Evolutionary conservation across 2,113 vertebrate species (phyloP).

Genomic region (Nannospalax galili): DNA sequence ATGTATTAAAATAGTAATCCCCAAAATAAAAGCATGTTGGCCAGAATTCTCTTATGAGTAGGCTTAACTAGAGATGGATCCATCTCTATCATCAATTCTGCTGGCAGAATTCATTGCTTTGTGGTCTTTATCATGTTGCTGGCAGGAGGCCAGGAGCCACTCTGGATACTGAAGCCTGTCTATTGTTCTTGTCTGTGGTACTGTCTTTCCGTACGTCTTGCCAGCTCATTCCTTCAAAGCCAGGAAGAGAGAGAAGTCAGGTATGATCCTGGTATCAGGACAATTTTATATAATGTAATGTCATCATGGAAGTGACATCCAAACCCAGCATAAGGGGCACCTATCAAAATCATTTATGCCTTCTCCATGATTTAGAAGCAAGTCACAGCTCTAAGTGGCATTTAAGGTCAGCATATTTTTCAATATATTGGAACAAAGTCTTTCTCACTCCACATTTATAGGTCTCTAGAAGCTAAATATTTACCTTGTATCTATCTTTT

Average conservation of each 20-base stretch:
- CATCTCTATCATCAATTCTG: background rate
- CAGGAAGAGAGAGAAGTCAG: background rate
- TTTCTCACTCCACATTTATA: background rate
- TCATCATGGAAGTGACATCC: background rate
- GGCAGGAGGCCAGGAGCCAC: no score
- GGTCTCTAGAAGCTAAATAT: background rate
- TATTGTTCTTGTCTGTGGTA: background rate
- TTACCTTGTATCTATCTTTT: background rate
- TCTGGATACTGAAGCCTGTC: background rate
- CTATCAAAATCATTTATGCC: background rate
- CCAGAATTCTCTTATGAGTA: background rate
- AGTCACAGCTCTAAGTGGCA: background rate
- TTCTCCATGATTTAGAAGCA: background rate
- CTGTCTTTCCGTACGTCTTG: background rate
- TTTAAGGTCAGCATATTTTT: background rate
- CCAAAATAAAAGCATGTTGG: background rate
- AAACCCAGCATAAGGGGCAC: background rate
- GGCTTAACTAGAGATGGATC: background rate
- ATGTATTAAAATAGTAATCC: background rate
- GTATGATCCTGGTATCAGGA: background rate
- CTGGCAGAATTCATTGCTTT: background rate
- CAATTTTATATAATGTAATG: no score
- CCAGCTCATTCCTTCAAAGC: background rate
- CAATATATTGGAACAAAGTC: no score
- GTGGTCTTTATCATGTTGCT: background rate